Conservation (phyloP, 2,888 invertebrate species). For the Melanchra persicariae region DNA sequence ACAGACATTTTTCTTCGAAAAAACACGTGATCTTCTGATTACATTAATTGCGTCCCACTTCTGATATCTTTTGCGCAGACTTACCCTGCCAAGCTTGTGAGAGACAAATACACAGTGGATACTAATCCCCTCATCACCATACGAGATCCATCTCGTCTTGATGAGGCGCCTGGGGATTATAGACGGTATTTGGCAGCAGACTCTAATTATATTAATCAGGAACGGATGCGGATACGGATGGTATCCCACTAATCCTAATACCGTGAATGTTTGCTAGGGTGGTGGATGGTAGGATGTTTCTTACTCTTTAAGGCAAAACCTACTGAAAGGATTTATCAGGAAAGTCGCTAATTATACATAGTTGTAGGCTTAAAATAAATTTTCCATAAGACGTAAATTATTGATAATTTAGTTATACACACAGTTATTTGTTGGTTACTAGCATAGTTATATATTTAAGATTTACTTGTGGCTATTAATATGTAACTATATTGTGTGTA, state of each 20-base stretch:
- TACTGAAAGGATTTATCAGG: neutral
- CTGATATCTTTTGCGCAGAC: neutral
- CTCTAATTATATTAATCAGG: constrained; percentile 31
- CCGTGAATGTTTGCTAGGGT: too few relatives aligned
- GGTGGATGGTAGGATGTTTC: too few relatives aligned
- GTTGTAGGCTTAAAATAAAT: too few relatives aligned
- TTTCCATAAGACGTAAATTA: too few relatives aligned
- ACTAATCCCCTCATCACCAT: constrained; percentile 48
- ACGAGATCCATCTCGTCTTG: constrained; percentile 27
- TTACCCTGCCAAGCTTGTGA: neutral
- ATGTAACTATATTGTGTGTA: too few relatives aligned
- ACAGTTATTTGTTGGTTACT: too few relatives aligned
- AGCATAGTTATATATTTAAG: too few relatives aligned
- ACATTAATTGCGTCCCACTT: neutral
- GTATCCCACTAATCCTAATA: neutral
- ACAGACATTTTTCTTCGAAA: neutral
- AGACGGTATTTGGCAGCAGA: constrained; percentile 46
- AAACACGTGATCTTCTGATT: neutral
- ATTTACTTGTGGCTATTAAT: too few relatives aligned
- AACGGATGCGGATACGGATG: neutral
- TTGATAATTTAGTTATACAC: too few relatives aligned
- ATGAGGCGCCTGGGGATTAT: constrained; percentile 44
- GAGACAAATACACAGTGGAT: constrained; percentile 7
- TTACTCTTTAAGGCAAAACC: too few relatives aligned
- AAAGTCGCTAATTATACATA: too few relatives aligned